Evolutionary conservation across 2,888 invertebrate species (phyloP).

Genomic region (Aleiodes leptofemur): DNA sequence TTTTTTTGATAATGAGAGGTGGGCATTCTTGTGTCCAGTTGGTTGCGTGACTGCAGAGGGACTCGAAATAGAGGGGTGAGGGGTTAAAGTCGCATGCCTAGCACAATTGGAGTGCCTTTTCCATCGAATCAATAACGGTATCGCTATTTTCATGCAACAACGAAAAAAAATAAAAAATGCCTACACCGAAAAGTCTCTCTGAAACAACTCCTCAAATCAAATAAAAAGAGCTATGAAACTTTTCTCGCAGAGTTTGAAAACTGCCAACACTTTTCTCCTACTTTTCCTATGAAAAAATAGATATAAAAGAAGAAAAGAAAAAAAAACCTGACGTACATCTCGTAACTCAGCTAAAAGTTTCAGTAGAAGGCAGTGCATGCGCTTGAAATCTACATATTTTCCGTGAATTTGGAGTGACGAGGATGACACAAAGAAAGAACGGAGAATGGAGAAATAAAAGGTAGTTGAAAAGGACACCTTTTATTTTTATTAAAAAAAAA

Average conservation of each 20-base stretch:
- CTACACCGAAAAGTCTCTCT: neutral
- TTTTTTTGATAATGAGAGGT: slow-evolving; percentile 35
- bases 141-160: slow-evolving; percentile 30
- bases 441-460: neutral
- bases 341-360: slow-evolving; percentile 27
- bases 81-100: slow-evolving; percentile 31
- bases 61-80: neutral
- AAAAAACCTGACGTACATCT: slow-evolving; percentile 23
- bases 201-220: slow-evolving; percentile 22
- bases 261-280: neutral
- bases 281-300: neutral
- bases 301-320: neutral
- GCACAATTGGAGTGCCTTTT: slow-evolving; percentile 30
- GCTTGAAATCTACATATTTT: slow-evolving; percentile 27
- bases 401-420: slow-evolving; percentile 29
- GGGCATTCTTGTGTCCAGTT: slow-evolving; percentile 40
- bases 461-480: slow-evolving; percentile 7
- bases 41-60: slow-evolving; percentile 42
- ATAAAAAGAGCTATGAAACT: slow-evolving; percentile 12
- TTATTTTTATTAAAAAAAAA: slow-evolving; percentile 9
- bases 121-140: slow-evolving; percentile 42
- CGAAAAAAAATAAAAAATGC: too few species aligned
- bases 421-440: neutral
- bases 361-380: slow-evolving; percentile 24
- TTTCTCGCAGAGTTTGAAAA: neutral